Evolutionary conservation across 2,797 vertebrate genomes (phyloP), one percentile per base, ranked within the genome.

Genomic region (Meda fulgida): DNA sequence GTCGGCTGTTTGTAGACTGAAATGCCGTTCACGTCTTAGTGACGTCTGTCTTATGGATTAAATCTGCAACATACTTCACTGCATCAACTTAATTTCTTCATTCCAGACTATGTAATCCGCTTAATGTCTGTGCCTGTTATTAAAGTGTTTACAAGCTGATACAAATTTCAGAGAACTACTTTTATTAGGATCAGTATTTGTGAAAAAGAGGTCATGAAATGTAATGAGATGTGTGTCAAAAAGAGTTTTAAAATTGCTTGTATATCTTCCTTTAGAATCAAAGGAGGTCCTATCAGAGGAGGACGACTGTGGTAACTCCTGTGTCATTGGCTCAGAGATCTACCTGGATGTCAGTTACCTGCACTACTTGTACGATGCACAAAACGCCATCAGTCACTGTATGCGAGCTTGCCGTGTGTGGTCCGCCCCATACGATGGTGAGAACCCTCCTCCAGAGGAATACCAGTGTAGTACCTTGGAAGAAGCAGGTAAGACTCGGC

Each of bases 311-410:
- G 94, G 95, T 0, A 94, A 96, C 26, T 92, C 94, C 81, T 97
- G 97, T 92, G 96, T 97, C 82, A 97, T 97, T 78, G 97, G 97
- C 78, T 96, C 91, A 0, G 97, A 97, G 87, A 93, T 95, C 72
- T 91, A 96, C 85, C 91, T 99, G 92, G 98, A 99, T 80, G 96
- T 98, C 92, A 98, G 97, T 91, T 99, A 99, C 89, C 94, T 99
- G 80, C 97, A 99, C 91, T 99, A 99, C 92, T 95, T 99, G 86
- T 95, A 94, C 10, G 97, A 99, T 78, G 98, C 98, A 78, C 96
- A 96, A 79, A 92, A 93, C 81, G 93, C 93, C 90, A 98, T 99
- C 85, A 93, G 94, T 65, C 90, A 85, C 88, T 98, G 97, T 89
- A 93, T 96, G 81, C 92, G 91, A 87, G 97, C 97, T 46, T 99